Base-by-base conservation (phyloP, 2,113 vertebrate species). In the Cololabis saira region DNA sequence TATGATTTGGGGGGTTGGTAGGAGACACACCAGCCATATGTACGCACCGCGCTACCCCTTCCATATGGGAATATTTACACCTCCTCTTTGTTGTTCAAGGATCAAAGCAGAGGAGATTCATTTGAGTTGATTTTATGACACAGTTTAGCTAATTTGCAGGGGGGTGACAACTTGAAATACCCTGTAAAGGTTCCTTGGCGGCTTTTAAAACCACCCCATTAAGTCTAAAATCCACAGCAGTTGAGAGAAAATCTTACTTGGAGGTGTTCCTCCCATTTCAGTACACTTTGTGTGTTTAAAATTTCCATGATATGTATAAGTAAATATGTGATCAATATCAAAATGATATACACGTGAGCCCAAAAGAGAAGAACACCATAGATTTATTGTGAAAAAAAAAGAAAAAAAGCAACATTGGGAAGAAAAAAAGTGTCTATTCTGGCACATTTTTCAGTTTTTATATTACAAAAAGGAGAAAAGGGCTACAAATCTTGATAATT, bases 401-500 rank as follows among this genome's bases (percentile, higher is more conserved):
- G 95, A 15, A 84, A 80, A 81, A 84, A 90, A 84, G 69, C 91
- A 93, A 95, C 94, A 93, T 91, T 73, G 90, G 90, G 62, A 27
- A 45, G 93, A 81, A 93, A 68, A 93, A 81, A 93, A 68, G 94
- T 88, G 82, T 91, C 84, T 93, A 91, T 91, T 95, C 95, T 94
- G 94, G 93, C 94, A 97, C 93, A 93, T 92, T 93, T 91, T 94
- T 93, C 91, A 89, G 15, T 16, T 93, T 86, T 86, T 84, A 84
- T 87, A 87, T 94, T 96, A 96, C 94, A 96, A 90, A 90, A 93
- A 86, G 72, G 93, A 95, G 91, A 90, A 93, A 93, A 94, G 85
- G 89, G 90, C 95, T 97, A 97, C 95, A 98, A 97, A 96, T 96
- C 90, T 92, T 81, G 92, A 97, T 96, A 94, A 96, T 98, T 97